Base-by-base conservation (phyloP, 2,797 vertebrate species). In the Novumbra hubbsi region DNA sequence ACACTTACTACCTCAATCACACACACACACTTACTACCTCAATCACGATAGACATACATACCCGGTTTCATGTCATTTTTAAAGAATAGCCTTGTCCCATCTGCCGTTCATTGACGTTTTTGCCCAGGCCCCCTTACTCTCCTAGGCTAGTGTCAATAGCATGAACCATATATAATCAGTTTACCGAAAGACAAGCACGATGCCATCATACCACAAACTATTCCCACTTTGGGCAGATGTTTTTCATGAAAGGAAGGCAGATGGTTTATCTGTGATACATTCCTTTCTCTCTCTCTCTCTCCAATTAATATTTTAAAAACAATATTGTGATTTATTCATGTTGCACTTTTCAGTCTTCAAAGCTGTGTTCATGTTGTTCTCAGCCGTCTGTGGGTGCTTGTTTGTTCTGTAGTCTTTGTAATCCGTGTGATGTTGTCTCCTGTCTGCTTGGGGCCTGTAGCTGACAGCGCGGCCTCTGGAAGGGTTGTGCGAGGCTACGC, bases 251-350 rank as follows among this genome's bases (percentile, higher is more conserved):
- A 68, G 24, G 24, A 49, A 7, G n/a, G n/a, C 32, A 67, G 41
- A 49, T n/a, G 6, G 45, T 49, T 49, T 49, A 27, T 68, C 27
- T 52, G 45, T 28, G 15, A 9, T 41, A 27, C 24, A 64, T 16
- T 8, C 41, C 41, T 45, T n/a, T 65, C 32, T 19, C 32, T 8
- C 0, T 14, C 17, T 8, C 34, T 15, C 5, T 15, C 32, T 68
- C 32, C 73, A n/a, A 82, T 88, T 80, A 90, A 91, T 90, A 86
- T 90, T 87, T 87, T 76, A 87, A 82, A 80, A 52, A 68, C 38
- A n/a, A 68, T 68, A 76, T 82, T 76, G 79, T 84, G 74, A 86
- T 86, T 90, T 89, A 88, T 91, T 89, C 84, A 88, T 83, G 11
- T 72, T 85, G 83, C 76, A 1, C 78, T 76, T 83, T 86, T 84